phyloP scores from a whole-genome alignment of 1,140 invertebrate genomes.

The Eumeta japonica region DNA sequence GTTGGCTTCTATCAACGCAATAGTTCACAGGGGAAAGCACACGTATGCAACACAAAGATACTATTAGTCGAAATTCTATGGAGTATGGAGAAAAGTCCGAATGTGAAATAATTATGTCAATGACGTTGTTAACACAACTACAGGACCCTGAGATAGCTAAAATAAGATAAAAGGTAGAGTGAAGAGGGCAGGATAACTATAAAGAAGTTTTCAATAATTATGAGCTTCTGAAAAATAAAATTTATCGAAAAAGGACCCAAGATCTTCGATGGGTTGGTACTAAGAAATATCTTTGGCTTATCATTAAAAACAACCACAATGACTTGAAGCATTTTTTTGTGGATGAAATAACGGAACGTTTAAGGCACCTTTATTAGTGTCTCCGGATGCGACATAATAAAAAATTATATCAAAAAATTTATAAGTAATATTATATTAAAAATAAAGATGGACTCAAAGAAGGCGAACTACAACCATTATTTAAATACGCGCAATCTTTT shows the following conservation, averaged over 20 bases:
- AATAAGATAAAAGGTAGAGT: constrained; percentile 5
- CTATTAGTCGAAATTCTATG: constrained; percentile 20
- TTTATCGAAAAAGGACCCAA: constrained; percentile 4
- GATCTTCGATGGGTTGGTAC: constrained; percentile 8
- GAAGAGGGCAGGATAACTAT: constrained; percentile 4
- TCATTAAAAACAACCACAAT: constrained; percentile 6
- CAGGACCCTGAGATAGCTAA: constrained; percentile 12
- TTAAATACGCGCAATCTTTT: no score
- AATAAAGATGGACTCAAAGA: no score
- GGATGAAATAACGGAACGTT: constrained; percentile 4
- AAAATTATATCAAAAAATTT: constrained; percentile 17
- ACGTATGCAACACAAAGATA: constrained; percentile 28
- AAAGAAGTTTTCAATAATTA: constrained; percentile 5
- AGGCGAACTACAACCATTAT: no score
- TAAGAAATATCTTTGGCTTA: constrained; percentile 6
- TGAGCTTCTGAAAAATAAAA: constrained; percentile 3
- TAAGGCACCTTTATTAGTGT: constrained; percentile 15
- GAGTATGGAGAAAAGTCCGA: neutral
- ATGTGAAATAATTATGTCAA: constrained; percentile 4
- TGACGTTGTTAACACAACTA: constrained; percentile 15
- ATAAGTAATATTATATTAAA: constrained; percentile 14
- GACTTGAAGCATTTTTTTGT: constrained; percentile 4
- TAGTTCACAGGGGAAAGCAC: constrained; percentile 8
- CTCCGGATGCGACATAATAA: constrained; percentile 10
- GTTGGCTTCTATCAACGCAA: constrained; percentile 13